Base-by-base conservation (phyloP, 2,888 invertebrate genomes). In the Liopterus haemorrhoidalis region DNA sequence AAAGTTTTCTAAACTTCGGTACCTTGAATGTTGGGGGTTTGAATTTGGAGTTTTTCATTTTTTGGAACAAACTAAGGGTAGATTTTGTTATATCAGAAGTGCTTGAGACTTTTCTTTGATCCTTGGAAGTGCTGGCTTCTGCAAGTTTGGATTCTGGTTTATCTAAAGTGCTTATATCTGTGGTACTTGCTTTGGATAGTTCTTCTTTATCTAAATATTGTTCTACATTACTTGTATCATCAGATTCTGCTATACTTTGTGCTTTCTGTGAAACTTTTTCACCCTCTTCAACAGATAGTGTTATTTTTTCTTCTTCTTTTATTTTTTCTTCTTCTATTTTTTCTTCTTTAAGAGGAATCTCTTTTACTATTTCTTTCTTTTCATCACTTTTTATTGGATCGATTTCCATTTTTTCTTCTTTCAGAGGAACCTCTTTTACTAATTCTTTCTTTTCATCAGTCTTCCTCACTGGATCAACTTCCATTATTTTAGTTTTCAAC, bases 141-240 rank as follows among this genome's bases (percentile, higher is more conserved):
- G 12, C 15, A 16, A 38, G 16, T 25, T 22, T 16, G 6, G 3
- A 12, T 22, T 38, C 24, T n/a, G 14, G 2, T 4, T n/a, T 38
- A 12, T 38, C 38, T 12, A 25, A n/a, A n/a, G n/a, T n/a, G n/a
- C n/a, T n/a, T n/a, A n/a, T n/a, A 12, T 39, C 41, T 8, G 44
- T 40, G 9, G 37, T 28, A 28, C 44, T 45, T n/a, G n/a, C n/a
- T 33, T 40, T 43, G 21, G 37, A 43, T 31, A 31, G 31, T 46
- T 65, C 63, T 25, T 67, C 68, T 53, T 63, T 66, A 41, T 68
- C 68, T 46, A 68, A 54, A 57, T 66, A 67, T 52, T 68, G 66
- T 48, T 67, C 67, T 16, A 68, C 62, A 46, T 66, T 65, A 43
- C 66, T 66, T 54, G 64, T 66, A 39, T 65, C 67, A 14, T 61